Evolutionary conservation across 2,888 invertebrate genomes (phyloP).

Genomic region (Melanostoma scalare): DNA sequence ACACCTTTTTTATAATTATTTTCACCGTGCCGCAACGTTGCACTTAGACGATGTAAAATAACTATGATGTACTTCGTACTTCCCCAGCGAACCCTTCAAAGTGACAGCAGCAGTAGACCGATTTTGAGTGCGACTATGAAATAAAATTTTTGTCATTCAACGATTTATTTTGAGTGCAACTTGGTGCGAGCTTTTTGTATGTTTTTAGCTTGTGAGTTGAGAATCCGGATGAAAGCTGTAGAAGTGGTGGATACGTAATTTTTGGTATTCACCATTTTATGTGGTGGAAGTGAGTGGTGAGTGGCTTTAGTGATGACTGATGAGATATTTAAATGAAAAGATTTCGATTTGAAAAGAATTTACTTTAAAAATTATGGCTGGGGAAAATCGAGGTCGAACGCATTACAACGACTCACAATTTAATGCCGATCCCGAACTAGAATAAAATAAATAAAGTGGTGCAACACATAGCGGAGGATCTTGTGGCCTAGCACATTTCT

Average conservation of each 20-base stretch:
- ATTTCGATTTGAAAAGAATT: too few relatives aligned
- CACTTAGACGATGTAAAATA: slow-evolving; percentile 53
- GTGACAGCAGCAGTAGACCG: slow-evolving; percentile 52
- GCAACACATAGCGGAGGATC: too few relatives aligned
- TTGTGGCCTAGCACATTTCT: too few relatives aligned
- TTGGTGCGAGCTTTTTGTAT: slow-evolving; percentile 37
- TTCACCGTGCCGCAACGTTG: slow-evolving; percentile 52
- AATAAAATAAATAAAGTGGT: too few relatives aligned
- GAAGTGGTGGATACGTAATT: background rate
- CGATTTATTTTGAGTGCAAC: slow-evolving; percentile 43
- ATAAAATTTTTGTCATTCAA: slow-evolving; percentile 32
- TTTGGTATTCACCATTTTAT: background rate
- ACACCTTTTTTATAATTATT: slow-evolving; percentile 17
- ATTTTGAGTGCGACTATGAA: slow-evolving; percentile 55
- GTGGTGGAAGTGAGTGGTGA: background rate
- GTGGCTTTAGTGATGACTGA: too few relatives aligned
- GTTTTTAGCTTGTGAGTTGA: slow-evolving; percentile 3
- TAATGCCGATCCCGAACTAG: too few relatives aligned
- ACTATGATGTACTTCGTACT: slow-evolving; percentile 21
- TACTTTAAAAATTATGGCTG: too few relatives aligned
- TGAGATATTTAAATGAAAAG: too few relatives aligned
- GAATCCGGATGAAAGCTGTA: slow-evolving; percentile 39
- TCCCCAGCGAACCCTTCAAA: slow-evolving; percentile 39
- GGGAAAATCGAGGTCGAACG: too few relatives aligned
- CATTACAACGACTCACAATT: too few relatives aligned